Base-by-base conservation (phyloP, 2,888 invertebrate genomes). In the Drosophila mimetica region DNA sequence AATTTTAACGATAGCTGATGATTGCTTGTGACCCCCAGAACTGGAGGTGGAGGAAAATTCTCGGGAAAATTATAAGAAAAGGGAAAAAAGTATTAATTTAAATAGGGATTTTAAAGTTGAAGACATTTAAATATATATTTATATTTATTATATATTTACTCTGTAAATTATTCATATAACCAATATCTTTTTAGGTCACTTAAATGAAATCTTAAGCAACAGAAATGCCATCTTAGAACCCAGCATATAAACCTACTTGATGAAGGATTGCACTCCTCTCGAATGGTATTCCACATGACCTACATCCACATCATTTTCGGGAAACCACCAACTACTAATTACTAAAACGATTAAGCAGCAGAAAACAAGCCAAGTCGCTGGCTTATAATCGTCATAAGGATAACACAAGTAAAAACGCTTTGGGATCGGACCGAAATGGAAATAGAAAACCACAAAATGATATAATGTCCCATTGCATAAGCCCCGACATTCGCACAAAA, bases 381-480 rank as follows among this genome's bases (percentile, higher is more conserved):
- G 25, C n/a, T 34, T 46, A 63, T 59, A 63, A 50, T 65, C 55
- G 39, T 28, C 34, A 57, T 16, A 66, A 36, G 37, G 28, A 41
- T 42, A 66, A 42, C 11, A 34, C 46, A 28, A 52, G 34, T 28
- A 65, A 65, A 66, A 65, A 47, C n/a, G 34, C 47, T 32, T 44
- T 9, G 47, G 9, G 46, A 64, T 46, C 14, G 53, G 63, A 53
- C 36, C 14, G 32, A 65, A 65, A 42, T 66, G 47, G 30, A 67
- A 65, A 48, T 67, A 32, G 66, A 78, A 71, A 85, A 67, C 81
- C 85, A 76, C 85, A 79, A 70, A 82, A 79, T 72, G 61, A 69
- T 85, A 79, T 75, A 71, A 63, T 63, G 71, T 44, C 65, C 54
- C 66, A 42, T 52, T 65, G 66, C 32, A 60, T 60, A 50, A 61